Evolutionary conservation across 2,113 vertebrate species (phyloP), one percentile per base, ranked within the genome.

Genomic region (Oncorhynchus keta): DNA sequence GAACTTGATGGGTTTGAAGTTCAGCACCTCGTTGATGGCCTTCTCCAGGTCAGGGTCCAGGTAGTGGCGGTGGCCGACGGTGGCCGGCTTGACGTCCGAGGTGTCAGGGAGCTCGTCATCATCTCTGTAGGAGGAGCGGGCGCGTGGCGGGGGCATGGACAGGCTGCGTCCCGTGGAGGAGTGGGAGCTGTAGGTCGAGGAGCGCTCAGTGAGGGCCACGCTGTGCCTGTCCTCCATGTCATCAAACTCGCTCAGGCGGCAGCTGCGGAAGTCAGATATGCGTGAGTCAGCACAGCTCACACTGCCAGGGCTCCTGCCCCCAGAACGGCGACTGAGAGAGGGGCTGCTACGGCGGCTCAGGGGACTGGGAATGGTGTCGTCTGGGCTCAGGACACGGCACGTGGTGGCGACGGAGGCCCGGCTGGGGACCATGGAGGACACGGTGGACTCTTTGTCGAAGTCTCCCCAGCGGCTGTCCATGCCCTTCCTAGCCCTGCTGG

Each of bases 1-100:
- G 68, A 95, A 94, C 18, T 90, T 82, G 76, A 90, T 89, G 0
- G 96, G 95, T 85, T 96, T 96, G 89, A 97, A 99, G 87, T 91
- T 98, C 81, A 99, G 85, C 26, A 99, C 97, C 84, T 99, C 97
- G 1, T 94, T 95, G 88, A 99, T 98, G 73, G 97, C 97, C 0
- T 96, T 96, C 82, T 99, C 97, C 83, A 99, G 90, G 82, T 97
- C 96, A 0, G 97, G 97, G 86, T 99, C 97, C 0, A 99, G 93
- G 89, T 96, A 98, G 87, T 93, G 96, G 72, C 89, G 95, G 59
- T 95, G 96, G 45, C 92, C 89, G 49, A 90, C 51, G 16, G 51
- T 55, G 51, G 51, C 93, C 0, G 96, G 85, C 70, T 92, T 93
- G 87, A 91, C 20, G 0, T 95, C 87, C 0, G 90, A 69, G 3